Percentiles rank a stretch among this genome's conserved stretches.
Conservation (phyloP, 92 coral and sea anemone species). For the Paragorgia papillata region DNA sequence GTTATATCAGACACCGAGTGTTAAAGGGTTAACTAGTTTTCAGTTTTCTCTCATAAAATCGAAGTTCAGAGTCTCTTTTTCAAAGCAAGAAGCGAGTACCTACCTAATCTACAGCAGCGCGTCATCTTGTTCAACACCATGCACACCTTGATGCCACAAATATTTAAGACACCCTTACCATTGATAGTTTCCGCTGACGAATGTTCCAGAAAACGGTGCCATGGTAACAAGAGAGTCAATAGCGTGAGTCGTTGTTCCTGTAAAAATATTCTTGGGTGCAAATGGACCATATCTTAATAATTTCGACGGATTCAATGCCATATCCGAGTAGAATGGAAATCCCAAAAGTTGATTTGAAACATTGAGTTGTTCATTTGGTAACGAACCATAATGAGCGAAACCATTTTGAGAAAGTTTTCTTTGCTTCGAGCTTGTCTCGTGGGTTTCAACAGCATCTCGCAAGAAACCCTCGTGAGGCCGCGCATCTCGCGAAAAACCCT, state of each 20-base stretch:
- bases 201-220: conserved; percentile 88
- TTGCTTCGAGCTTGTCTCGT: background rate
- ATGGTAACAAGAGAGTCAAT: conserved; percentile 87
- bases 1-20: too few relatives aligned
- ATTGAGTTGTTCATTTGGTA: background rate
- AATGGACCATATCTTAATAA: conserved; percentile 1
- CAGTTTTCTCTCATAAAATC: too few relatives aligned
- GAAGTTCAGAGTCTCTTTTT: too few relatives aligned
- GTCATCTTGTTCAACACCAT: too few relatives aligned
- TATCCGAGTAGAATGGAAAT: conserved; percentile 5
- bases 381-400: background rate
- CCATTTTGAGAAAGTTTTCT: conserved; percentile 13
- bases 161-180: conserved; percentile 8
- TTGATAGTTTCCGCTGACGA: conserved; percentile 88
- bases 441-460: background rate
- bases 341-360: conserved; percentile 10
- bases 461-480: conserved; percentile 4
- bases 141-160: too few relatives aligned
- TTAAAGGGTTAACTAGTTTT: too few relatives aligned
- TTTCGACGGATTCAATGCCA: background rate
- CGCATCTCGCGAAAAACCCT: conserved; percentile 1
- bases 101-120: too few relatives aligned
- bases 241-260: conserved; percentile 52
- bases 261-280: conserved; percentile 12
- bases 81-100: too few relatives aligned